Evolutionary conservation across 2,888 invertebrate genomes (phyloP).

Genomic region (Aphodius sticticus): DNA sequence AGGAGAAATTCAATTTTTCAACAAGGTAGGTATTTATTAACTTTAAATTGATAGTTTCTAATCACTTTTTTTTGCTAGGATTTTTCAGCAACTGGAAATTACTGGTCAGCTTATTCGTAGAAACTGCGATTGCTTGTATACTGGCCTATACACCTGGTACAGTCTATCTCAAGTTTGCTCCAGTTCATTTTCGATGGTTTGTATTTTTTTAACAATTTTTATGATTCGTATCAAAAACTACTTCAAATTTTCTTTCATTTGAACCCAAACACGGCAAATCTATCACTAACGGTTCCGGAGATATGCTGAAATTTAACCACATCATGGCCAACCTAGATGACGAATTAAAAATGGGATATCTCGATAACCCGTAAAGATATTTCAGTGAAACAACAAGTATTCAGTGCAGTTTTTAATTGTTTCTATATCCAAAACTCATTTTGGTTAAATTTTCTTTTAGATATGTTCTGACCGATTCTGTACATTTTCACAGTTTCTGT

Average conservation of each 20-base stretch:
- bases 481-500: too few species aligned
- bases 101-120: conserved; percentile 68
- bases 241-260: background rate
- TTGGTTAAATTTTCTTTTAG: conserved; percentile 9
- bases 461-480: conserved; percentile 6
- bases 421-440: background rate
- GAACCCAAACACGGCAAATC: background rate
- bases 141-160: conserved; percentile 76
- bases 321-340: background rate
- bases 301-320: background rate
- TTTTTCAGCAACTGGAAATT: conserved; percentile 65
- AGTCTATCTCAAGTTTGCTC: conserved; percentile 70
- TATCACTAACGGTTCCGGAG: background rate
- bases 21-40: too few species aligned
- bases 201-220: conserved; percentile 30
- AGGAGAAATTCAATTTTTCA: conserved; percentile 76
- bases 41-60: too few species aligned
- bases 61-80: too few species aligned
- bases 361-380: background rate
- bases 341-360: background rate
- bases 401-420: too few species aligned
- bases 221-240: background rate
- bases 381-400: background rate
- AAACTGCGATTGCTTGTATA: conserved; percentile 71
- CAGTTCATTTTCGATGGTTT: conserved; percentile 70